A percentile compares a stretch with the other conserved stretches of the same genome.
phyloP scores from a whole-genome alignment of 2,888 invertebrate species.

The Lycia hirtaria region DNA sequence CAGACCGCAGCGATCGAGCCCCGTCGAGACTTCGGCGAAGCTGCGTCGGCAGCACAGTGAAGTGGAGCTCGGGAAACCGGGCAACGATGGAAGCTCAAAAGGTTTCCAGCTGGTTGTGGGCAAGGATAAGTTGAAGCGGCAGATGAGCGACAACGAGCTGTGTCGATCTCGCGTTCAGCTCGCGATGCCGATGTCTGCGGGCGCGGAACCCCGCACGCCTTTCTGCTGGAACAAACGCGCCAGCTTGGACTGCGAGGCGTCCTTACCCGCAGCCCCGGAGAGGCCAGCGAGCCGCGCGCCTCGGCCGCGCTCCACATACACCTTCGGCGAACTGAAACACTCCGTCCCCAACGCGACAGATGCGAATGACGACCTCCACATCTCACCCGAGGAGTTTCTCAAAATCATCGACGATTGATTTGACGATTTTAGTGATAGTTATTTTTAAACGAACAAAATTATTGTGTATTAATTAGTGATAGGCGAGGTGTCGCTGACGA shows the following conservation, averaged over 20 bases:
- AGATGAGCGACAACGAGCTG: constrained; percentile 76
- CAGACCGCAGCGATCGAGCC: constrained; percentile 56
- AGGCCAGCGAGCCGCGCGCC: constrained; percentile 39
- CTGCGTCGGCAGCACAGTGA: constrained; percentile 72
- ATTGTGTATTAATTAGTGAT: constrained; percentile 67
- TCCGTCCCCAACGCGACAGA: constrained; percentile 69
- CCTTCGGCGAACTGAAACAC: constrained; percentile 81
- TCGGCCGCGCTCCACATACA: constrained; percentile 60
- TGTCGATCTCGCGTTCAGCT: constrained; percentile 66
- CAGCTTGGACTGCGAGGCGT: constrained; percentile 65
- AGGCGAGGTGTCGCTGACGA: constrained; percentile 63
- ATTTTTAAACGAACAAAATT: constrained; percentile 59
- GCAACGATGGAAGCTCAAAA: constrained; percentile 47
- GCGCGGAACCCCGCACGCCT: constrained; percentile 71
- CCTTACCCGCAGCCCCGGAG: constrained; percentile 42
- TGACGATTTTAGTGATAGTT: constrained; percentile 44
- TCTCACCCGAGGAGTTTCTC: constrained; percentile 74
- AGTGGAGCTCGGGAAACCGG: constrained; percentile 57
- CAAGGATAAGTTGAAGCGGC: constrained; percentile 73
- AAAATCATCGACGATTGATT: constrained; percentile 73
- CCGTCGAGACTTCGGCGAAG: constrained; percentile 51
- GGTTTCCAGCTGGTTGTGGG: constrained; percentile 76
- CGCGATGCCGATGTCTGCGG: constrained; percentile 81
- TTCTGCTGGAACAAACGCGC: constrained; percentile 72
- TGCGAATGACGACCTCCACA: constrained; percentile 57